phyloP scores from a whole-genome alignment of 1,140 invertebrate genomes.

The Meloidogyne floridensis region DNA sequence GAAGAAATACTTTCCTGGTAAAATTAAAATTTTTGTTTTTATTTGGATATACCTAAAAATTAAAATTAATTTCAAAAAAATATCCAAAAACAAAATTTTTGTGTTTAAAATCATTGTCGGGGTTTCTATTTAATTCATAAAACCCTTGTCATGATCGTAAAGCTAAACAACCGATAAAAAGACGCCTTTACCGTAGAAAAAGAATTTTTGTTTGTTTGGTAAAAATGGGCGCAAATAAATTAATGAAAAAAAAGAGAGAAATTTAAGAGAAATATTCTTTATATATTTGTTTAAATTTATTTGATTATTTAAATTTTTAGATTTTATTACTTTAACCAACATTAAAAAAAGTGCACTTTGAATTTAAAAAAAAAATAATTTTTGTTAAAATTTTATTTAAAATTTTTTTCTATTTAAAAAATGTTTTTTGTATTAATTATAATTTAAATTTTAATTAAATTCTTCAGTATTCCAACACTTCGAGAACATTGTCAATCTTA shows the following conservation, averaged over 20 bases:
- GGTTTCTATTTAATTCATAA: background rate
- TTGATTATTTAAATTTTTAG: no score
- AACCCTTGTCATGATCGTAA: background rate
- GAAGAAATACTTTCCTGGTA: slow-evolving; percentile 60
- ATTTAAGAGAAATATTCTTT: background rate
- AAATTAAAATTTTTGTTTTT: background rate
- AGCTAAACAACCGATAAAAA: slow-evolving; percentile 2
- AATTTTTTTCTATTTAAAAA: no score
- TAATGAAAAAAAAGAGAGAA: background rate
- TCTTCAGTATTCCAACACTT: slow-evolving; percentile 17
- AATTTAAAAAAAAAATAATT: background rate
- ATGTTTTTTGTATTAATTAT: no score
- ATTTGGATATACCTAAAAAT: no score
- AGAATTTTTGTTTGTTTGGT: background rate
- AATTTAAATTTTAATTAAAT: no score
- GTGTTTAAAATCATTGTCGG: background rate
- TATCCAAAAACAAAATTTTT: no score
- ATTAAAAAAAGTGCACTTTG: background rate
- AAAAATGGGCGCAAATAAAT: background rate
- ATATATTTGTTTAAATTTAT: no score
- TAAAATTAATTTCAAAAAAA: no score
- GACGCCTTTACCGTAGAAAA: background rate
- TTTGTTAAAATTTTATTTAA: no score
- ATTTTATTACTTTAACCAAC: no score
- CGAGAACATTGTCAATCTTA: slow-evolving; percentile 19